Evolutionary conservation across 2,113 vertebrate species (phyloP).

Genomic region (Callaeas wilsoni): DNA sequence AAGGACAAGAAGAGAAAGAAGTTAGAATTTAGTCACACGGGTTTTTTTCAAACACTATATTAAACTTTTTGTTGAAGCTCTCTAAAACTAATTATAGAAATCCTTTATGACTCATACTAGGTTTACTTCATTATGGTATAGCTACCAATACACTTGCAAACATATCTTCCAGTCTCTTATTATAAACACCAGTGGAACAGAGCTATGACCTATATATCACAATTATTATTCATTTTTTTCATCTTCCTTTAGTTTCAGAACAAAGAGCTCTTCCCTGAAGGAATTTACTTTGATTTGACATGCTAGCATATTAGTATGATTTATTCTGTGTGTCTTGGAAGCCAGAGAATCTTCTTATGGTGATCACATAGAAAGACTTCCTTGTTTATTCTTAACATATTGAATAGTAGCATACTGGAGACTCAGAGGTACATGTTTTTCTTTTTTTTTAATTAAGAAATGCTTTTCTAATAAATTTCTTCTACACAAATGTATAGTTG

Average conservation of each 20-base stretch:
- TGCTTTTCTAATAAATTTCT: not conserved
- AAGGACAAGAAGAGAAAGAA: not conserved
- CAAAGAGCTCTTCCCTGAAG: not conserved
- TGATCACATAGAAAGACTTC: not conserved
- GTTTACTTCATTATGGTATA: not conserved
- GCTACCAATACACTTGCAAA: not conserved
- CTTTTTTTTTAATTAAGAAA: not conserved
- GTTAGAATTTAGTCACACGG: not conserved
- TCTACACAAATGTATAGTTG: not conserved
- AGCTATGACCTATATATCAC: not conserved
- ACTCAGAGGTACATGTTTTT: not conserved
- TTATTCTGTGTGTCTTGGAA: not conserved
- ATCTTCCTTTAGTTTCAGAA: constrained; percentile 6
- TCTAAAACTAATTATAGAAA: not conserved
- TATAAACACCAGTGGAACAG: not conserved
- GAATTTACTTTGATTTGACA: constrained; percentile 2
- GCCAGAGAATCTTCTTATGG: not conserved
- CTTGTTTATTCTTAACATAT: not conserved
- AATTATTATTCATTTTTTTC: not conserved
- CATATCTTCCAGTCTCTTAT: not conserved
- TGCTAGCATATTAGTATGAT: not conserved
- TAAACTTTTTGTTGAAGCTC: not conserved
- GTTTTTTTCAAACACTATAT: not conserved
- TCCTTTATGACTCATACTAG: not conserved
- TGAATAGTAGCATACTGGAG: not conserved